These are phyloP conservation scores for Rutilus rutilus DNA, from an alignment of 2,113 vertebrate genomes.

Conservation along the genomic window DNA sequence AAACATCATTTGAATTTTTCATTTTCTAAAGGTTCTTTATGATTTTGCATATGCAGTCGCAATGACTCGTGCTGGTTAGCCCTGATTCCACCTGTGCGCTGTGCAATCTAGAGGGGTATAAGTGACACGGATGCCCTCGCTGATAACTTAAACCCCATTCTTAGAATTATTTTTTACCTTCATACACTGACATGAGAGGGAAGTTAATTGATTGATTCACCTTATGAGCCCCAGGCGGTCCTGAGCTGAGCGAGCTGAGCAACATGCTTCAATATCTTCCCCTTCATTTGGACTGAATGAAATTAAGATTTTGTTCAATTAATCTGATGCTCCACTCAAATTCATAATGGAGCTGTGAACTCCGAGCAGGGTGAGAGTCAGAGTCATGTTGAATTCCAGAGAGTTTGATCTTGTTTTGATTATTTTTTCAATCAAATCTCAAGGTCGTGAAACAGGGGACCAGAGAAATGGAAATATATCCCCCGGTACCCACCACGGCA, in stretches of 20 bases:
- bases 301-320: constrained; percentile 45
- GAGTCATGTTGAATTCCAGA: constrained; percentile 54
- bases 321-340: constrained; percentile 46
- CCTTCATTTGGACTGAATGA: constrained; percentile 33
- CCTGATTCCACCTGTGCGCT: constrained; percentile 63
- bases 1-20: constrained; percentile 54
- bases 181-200: neutral
- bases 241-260: neutral
- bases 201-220: constrained; percentile 33
- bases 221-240: neutral
- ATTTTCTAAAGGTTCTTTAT: constrained; percentile 44
- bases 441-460: constrained; percentile 55
- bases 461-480: constrained; percentile 33
- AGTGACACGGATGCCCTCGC: constrained; percentile 60
- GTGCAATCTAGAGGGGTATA: constrained; percentile 55
- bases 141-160: constrained; percentile 52
- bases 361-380: constrained; percentile 32
- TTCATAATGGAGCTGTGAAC: constrained; percentile 55
- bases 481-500: neutral
- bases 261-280: constrained; percentile 53
- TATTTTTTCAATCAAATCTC: constrained; percentile 56
- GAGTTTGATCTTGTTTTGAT: constrained; percentile 48
- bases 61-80: constrained; percentile 64
- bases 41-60: constrained; percentile 43
- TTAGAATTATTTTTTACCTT: constrained; percentile 58